Evolutionary conservation across 1,140 invertebrate species (phyloP).

Genomic region (Drosophila murphyi): DNA sequence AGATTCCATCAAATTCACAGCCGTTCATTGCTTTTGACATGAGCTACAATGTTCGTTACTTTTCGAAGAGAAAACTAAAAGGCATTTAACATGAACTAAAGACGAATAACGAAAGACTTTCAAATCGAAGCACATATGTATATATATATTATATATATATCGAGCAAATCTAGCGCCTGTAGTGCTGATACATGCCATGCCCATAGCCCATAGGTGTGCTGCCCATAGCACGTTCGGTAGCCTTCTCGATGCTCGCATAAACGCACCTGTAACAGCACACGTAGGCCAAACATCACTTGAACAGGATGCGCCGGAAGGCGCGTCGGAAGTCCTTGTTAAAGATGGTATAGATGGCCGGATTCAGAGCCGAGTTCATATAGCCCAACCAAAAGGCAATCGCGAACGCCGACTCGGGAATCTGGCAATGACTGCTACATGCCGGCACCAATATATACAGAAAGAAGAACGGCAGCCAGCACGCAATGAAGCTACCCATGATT

Average conservation of each 20-base stretch:
- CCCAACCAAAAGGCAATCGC: conserved; percentile 99
- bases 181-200: conserved; percentile 83
- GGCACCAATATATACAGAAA: conserved; percentile 96
- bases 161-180: conserved; percentile 81
- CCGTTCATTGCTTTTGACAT: conserved; percentile 84
- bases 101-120: background rate
- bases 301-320: conserved; percentile 97
- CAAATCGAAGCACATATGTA: too few species aligned
- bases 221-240: conserved; percentile 85
- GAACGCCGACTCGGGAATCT: conserved; percentile 94
- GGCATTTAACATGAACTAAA: conserved; percentile 6
- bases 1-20: conserved; percentile 83
- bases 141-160: background rate
- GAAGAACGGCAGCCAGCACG: conserved; percentile 99
- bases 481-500: conserved; percentile 99
- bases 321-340: conserved; percentile 99
- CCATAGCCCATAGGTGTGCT: conserved; percentile 84
- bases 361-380: conserved; percentile 99
- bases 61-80: conserved; percentile 34
- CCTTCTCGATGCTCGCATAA: conserved; percentile 84
- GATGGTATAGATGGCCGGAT: conserved; percentile 99
- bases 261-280: conserved; percentile 90
- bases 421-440: conserved; percentile 89
- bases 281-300: conserved; percentile 94
- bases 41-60: conserved; percentile 84